These are phyloP conservation scores for Melolontha melolontha DNA, from an alignment of 2,888 invertebrate species.

Conservation along the genomic window DNA sequence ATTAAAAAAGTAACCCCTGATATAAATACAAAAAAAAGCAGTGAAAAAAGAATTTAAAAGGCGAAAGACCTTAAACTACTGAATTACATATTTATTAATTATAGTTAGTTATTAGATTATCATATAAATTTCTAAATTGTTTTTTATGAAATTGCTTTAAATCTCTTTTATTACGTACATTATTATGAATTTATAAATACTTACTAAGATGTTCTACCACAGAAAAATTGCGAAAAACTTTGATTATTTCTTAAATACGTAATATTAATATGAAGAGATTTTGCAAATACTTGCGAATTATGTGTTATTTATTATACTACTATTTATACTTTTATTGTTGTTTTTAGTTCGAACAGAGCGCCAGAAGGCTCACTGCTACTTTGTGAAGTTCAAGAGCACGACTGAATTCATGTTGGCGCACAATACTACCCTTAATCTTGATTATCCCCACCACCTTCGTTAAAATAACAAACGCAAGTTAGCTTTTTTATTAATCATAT, in stretches of 20 bases:
- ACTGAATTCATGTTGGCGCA: slow-evolving; percentile 12
- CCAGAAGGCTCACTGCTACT: slow-evolving; percentile 1
- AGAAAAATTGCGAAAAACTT: background rate
- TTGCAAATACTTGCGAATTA: no score
- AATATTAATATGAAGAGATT: background rate
- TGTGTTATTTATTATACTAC: background rate
- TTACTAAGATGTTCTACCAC: background rate
- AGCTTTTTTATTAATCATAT: background rate
- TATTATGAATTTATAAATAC: no score
- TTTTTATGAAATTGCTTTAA: no score
- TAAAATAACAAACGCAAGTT: background rate
- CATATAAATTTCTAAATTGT: no score
- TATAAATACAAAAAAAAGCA: no score
- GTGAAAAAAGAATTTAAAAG: no score
- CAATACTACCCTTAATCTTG: slow-evolving; percentile 24
- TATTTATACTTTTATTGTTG: background rate
- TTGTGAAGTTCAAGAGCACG: slow-evolving; percentile 7
- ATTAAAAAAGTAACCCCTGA: no score
- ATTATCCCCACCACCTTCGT: slow-evolving; percentile 10
- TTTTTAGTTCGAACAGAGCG: background rate
- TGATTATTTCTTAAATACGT: background rate
- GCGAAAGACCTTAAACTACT: no score
- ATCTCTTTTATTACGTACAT: no score
- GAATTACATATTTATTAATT: no score
- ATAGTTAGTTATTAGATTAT: no score